Evolutionary conservation across 2,797 vertebrate genomes (phyloP).

Genomic region (Hyperoplus lanceolatus): DNA sequence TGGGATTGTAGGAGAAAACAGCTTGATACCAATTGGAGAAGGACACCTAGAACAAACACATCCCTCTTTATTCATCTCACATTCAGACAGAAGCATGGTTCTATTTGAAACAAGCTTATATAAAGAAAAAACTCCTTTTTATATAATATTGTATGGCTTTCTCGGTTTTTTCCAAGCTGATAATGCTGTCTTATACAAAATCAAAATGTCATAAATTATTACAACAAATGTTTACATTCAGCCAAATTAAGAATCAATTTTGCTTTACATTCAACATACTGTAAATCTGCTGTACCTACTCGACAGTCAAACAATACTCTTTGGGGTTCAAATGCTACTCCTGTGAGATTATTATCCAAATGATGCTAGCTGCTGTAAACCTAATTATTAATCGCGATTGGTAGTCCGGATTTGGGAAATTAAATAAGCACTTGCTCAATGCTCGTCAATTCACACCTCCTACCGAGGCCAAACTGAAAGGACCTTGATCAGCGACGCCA

Average conservation of each 20-base stretch:
- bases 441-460: constrained; percentile 18
- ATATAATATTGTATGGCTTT: no score
- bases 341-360: constrained; percentile 12
- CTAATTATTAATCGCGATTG: constrained; percentile 6
- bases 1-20: not conserved
- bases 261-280: no score
- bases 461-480: constrained; percentile 17
- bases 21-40: not conserved
- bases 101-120: not conserved
- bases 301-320: not conserved
- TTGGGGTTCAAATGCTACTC: not conserved
- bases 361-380: not conserved
- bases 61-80: not conserved
- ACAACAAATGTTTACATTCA: no score
- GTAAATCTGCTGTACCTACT: not conserved
- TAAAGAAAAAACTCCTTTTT: no score
- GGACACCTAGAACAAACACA: not conserved
- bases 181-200: not conserved
- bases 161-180: not conserved
- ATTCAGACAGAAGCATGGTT: not conserved
- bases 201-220: not conserved
- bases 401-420: not conserved
- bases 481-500: constrained; percentile 29
- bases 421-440: constrained; percentile 10
- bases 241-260: no score